Percentiles rank a stretch among this genome's conserved stretches.
Evolutionary conservation across 2,888 invertebrate genomes (phyloP).

Genomic region (Pandemis heparana): DNA sequence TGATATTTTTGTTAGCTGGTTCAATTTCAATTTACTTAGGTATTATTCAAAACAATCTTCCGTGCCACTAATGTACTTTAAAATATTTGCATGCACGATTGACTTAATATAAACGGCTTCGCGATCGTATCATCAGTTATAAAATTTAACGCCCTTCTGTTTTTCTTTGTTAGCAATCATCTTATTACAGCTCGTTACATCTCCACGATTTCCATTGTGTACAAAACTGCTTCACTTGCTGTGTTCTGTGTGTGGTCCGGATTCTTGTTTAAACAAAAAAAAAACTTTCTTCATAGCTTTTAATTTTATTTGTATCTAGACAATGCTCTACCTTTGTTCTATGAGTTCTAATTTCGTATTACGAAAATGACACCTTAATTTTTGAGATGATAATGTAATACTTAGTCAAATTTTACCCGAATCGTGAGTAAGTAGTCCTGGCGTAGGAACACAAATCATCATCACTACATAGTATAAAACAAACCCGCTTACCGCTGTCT

Average conservation of each 20-base stretch:
- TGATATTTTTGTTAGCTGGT: conserved; percentile 24
- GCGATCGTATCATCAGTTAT: conserved; percentile 43
- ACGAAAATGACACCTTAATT: no score
- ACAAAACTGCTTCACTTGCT: conserved; percentile 41
- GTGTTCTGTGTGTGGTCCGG: conserved; percentile 47
- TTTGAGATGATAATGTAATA: no score
- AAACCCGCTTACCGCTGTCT: no score
- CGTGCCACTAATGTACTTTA: neutral
- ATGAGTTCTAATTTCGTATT: no score
- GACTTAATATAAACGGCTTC: conserved; percentile 28
- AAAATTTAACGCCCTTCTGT: conserved; percentile 49
- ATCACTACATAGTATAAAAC: no score
- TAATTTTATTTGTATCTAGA: neutral
- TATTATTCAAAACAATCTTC: neutral
- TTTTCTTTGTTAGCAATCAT: conserved; percentile 48
- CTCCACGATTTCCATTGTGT: conserved; percentile 49
- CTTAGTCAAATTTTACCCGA: no score
- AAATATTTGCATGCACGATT: conserved; percentile 26
- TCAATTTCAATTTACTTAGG: conserved; percentile 1
- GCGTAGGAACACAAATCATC: no score
- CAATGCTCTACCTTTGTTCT: neutral
- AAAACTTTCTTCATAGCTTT: neutral
- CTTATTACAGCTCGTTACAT: conserved; percentile 44
- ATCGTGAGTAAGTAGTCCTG: no score
- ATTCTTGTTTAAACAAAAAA: conserved; percentile 4